These are phyloP conservation scores for Sylvia atricapilla DNA, from an alignment of 2,113 vertebrate genomes.

Conservation along the genomic window DNA sequence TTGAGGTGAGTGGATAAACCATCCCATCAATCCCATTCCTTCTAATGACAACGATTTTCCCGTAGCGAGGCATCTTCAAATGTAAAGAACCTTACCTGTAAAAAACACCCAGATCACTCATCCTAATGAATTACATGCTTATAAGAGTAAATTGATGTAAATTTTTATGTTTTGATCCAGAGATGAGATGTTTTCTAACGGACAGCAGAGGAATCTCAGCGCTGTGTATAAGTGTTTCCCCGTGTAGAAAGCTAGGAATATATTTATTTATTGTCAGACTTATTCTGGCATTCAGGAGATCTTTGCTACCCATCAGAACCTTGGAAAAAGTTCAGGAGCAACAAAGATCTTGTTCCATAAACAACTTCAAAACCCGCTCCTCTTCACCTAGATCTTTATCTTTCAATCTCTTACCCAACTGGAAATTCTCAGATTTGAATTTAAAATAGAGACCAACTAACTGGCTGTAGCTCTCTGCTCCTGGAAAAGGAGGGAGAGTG, in stretches of 20 bases:
- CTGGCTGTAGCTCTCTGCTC: fast-evolving
- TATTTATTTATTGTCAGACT: fast-evolving
- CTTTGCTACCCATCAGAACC: not conserved
- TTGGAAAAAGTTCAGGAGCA: not conserved
- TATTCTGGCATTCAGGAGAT: fast-evolving
- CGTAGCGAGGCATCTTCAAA: constrained; percentile 82
- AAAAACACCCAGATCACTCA: not conserved
- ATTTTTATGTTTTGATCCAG: not conserved
- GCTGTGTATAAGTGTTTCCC: fast-evolving
- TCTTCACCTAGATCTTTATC: not conserved
- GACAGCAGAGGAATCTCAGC: not conserved
- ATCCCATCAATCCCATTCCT: constrained; percentile 84
- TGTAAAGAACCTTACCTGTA: not conserved
- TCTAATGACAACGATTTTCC: constrained; percentile 84
- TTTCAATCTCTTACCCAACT: fast-evolving
- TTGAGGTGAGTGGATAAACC: constrained; percentile 81
- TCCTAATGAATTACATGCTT: fast-evolving
- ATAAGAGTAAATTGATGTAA: fast-evolving
- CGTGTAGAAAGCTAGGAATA: not conserved
- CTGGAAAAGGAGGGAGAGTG: fast-evolving
- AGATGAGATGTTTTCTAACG: fast-evolving
- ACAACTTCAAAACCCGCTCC: not conserved
- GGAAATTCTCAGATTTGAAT: not conserved
- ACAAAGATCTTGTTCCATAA: too few species aligned
- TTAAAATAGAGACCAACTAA: fast-evolving